Evolutionary conservation across 2,113 vertebrate genomes (phyloP).

Genomic region (Cacatua alba): DNA sequence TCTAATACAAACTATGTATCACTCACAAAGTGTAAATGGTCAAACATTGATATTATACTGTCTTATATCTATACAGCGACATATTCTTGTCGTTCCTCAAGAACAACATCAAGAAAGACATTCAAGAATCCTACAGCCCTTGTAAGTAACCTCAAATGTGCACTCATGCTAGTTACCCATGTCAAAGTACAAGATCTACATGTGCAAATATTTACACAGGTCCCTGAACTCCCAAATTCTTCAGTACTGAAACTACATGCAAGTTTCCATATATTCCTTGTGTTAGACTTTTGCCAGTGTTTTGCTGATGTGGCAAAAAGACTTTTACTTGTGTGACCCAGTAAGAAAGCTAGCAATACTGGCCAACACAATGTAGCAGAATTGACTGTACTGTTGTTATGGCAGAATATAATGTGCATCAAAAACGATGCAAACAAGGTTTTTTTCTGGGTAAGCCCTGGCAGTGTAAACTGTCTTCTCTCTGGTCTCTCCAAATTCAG

Average conservation of each 20-base stretch:
- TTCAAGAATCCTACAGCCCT: background rate
- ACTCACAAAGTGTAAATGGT: background rate
- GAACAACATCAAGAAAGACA: background rate
- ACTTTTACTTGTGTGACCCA: background rate
- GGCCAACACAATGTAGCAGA: background rate
- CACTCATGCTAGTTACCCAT: background rate
- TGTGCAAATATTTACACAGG: constrained; percentile 7
- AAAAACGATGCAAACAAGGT: background rate
- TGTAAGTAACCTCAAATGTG: background rate
- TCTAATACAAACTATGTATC: background rate
- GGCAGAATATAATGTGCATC: background rate
- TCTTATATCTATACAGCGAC: background rate
- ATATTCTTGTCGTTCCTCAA: background rate
- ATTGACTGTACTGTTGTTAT: rapidly evolving
- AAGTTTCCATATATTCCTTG: background rate
- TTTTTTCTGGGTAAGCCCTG: background rate
- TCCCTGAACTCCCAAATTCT: background rate
- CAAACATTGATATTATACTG: no score
- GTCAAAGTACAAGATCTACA: constrained; percentile 1
- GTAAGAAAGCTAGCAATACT: background rate
- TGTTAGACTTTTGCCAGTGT: background rate
- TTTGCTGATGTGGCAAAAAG: background rate
- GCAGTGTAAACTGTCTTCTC: rapidly evolving
- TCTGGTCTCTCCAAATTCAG: background rate
- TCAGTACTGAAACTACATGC: background rate